phyloP scores from a whole-genome alignment of 2,113 vertebrate genomes.

The Psophia crepitans region DNA sequence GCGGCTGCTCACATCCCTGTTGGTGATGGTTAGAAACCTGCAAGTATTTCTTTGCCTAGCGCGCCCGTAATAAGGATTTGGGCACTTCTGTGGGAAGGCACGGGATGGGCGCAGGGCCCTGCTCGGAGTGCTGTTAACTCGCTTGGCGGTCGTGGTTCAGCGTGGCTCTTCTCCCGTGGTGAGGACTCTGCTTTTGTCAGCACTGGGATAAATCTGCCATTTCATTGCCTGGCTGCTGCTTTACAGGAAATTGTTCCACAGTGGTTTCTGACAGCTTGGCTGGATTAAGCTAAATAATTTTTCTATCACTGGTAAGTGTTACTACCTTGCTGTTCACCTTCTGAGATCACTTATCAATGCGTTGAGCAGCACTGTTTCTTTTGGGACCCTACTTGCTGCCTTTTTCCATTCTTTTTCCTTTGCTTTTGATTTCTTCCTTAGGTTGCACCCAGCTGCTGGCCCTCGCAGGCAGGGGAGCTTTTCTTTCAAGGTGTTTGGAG shows the following conservation, averaged over 20 bases:
- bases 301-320: background rate
- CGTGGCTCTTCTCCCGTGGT: fast-evolving
- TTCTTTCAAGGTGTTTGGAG: background rate
- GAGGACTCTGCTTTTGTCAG: background rate
- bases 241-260: background rate
- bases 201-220: background rate
- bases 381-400: no score
- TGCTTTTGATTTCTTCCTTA: background rate
- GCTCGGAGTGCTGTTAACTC: fast-evolving
- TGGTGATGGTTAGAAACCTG: background rate
- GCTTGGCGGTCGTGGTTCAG: fast-evolving
- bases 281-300: background rate
- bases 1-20: background rate
- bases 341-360: background rate
- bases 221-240: background rate
- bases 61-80: fast-evolving
- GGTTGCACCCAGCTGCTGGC: background rate
- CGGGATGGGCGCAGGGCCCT: fast-evolving
- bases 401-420: background rate
- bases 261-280: background rate
- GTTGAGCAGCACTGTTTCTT: no score
- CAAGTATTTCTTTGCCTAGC: fast-evolving
- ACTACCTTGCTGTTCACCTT: background rate
- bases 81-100: fast-evolving
- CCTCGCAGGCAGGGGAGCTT: background rate